Percentiles rank a stretch among this genome's conserved stretches.
These are phyloP conservation scores for Myopa tessellatipennis DNA, from an alignment of 2,888 invertebrate species.

Conservation along the genomic window DNA sequence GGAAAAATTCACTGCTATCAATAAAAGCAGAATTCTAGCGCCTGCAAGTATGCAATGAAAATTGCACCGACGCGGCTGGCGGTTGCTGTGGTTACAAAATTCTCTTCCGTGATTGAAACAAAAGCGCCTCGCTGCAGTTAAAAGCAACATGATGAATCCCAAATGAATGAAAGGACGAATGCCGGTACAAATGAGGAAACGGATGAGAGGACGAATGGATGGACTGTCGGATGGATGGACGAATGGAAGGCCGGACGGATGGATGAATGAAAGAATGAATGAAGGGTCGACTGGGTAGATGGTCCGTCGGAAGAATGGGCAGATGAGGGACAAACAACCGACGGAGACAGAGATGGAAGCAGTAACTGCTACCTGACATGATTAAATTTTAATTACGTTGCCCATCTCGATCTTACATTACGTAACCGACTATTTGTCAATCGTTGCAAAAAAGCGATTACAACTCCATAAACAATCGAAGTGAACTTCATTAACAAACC, in stretches of 20 bases:
- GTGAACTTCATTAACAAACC: slow-evolving; percentile 22
- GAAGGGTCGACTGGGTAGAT: not conserved
- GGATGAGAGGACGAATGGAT: not conserved
- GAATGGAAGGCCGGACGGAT: not conserved
- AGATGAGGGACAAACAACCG: not conserved
- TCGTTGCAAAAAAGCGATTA: slow-evolving; percentile 18
- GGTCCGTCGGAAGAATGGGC: not conserved
- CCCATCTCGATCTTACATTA: not conserved
- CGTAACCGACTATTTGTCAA: slow-evolving; percentile 11
- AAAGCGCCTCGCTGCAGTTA: slow-evolving; percentile 26
- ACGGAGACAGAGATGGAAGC: not conserved
- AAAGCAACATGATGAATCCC: slow-evolving; percentile 7
- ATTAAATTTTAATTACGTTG: slow-evolving; percentile 36
- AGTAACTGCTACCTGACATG: slow-evolving; percentile 5
- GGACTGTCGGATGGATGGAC: not conserved
- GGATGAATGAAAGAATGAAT: not conserved
- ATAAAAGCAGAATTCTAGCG: slow-evolving; percentile 9
- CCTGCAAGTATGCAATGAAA: slow-evolving; percentile 24
- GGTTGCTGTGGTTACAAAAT: slow-evolving; percentile 27
- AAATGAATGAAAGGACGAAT: slow-evolving; percentile 5
- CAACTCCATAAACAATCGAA: slow-evolving; percentile 7
- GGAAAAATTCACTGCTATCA: not conserved
- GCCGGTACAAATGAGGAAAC: not conserved
- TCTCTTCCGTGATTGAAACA: slow-evolving; percentile 11
- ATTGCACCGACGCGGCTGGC: not conserved